Percentiles rank a stretch among this genome's conserved stretches.
These are phyloP conservation scores for Dryobates pubescens DNA, from an alignment of 2,797 vertebrate species.

Conservation along the genomic window DNA sequence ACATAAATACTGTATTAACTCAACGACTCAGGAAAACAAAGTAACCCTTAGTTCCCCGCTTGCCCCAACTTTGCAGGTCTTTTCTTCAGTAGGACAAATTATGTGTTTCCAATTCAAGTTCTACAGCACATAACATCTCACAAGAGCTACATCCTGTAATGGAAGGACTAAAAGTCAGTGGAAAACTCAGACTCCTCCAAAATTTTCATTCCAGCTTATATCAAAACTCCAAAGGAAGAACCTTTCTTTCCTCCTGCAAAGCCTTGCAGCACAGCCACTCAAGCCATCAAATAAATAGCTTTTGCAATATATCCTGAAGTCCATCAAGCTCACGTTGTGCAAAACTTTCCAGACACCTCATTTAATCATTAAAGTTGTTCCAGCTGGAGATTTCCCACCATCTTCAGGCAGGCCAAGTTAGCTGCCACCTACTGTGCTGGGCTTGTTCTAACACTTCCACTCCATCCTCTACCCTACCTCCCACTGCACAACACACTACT, in stretches of 20 bases:
- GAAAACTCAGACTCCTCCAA: background rate
- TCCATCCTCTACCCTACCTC: background rate
- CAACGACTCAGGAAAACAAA: background rate
- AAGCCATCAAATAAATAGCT: background rate
- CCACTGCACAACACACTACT: background rate
- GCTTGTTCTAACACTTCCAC: background rate
- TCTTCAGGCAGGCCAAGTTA: background rate
- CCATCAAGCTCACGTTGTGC: background rate
- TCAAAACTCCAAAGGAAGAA: background rate
- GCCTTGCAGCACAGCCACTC: background rate
- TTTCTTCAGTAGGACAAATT: background rate
- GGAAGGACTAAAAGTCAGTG: background rate
- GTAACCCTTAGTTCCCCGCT: background rate
- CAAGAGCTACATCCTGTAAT: background rate
- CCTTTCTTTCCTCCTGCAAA: background rate
- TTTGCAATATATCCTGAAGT: background rate
- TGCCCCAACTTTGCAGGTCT: background rate
- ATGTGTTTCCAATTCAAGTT: background rate
- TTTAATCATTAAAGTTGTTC: background rate
- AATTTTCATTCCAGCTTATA: background rate
- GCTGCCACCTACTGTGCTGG: background rate
- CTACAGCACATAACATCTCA: background rate
- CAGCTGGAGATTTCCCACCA: slow-evolving; percentile 8
- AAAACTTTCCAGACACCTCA: slow-evolving; percentile 15
- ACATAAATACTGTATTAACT: background rate